Percentiles rank a stretch among this genome's conserved stretches.
Conservation (phyloP, 2,113 vertebrate species). For the Hypocryptadius cinnamomeus region DNA sequence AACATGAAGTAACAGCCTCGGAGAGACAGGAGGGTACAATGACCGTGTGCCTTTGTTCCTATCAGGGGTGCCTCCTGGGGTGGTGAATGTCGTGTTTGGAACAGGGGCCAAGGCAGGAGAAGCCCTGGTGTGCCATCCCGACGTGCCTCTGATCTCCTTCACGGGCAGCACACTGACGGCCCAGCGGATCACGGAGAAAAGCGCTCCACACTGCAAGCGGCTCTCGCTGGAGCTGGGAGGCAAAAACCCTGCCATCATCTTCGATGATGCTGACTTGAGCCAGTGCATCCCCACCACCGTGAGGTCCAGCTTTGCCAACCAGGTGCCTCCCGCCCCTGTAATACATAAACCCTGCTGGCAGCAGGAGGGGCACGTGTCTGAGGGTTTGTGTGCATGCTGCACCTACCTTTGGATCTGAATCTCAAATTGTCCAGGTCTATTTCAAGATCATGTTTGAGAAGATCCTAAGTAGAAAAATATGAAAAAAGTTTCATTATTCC, state of each 20-base stretch:
- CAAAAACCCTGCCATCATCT: constrained; percentile 92
- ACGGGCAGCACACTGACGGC: constrained; percentile 91
- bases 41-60: not conserved
- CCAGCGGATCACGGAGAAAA: constrained; percentile 76
- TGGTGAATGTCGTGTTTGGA: constrained; percentile 93
- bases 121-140: constrained; percentile 86
- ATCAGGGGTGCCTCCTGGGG: constrained; percentile 85
- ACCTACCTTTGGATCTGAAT: not conserved
- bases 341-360: fast-evolving
- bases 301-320: constrained; percentile 92
- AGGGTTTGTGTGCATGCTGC: fast-evolving
- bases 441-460: not conserved
- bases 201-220: constrained; percentile 87
- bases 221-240: constrained; percentile 94
- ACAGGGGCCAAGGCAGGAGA: constrained; percentile 77
- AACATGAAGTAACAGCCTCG: fast-evolving
- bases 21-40: fast-evolving
- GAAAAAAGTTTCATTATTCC: not conserved
- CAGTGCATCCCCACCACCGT: constrained; percentile 83
- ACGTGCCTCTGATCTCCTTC: constrained; percentile 89
- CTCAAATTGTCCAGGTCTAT: not conserved
- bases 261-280: constrained; percentile 85
- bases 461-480: not conserved
- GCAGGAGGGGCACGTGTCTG: fast-evolving
- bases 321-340: constrained; percentile 66